These are phyloP conservation scores for Enteromius viviparus DNA, from an alignment of 2,797 vertebrate genomes.

Conservation along the genomic window DNA sequence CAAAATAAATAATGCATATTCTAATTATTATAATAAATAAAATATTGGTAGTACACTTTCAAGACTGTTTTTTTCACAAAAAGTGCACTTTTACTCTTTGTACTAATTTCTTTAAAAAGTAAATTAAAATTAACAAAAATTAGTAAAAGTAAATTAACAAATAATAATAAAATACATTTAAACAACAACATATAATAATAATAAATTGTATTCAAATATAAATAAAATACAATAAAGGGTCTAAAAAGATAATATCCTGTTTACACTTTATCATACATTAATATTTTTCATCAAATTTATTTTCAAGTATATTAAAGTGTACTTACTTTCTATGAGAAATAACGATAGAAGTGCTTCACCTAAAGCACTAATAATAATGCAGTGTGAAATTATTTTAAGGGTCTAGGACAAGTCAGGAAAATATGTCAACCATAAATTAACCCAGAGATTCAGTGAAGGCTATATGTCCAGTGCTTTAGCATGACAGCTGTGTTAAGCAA, in stretches of 20 bases:
- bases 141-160: too few species aligned
- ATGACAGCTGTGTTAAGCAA: slow-evolving; percentile 27
- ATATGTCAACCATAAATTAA: background rate
- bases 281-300: background rate
- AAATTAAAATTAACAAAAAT: too few species aligned
- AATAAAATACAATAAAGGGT: background rate
- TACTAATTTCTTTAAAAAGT: background rate
- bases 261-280: background rate
- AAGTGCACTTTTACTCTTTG: background rate
- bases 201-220: background rate
- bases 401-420: background rate
- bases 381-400: background rate
- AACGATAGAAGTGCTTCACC: background rate
- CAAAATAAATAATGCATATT: background rate
- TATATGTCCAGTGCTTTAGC: background rate
- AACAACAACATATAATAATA: too few species aligned
- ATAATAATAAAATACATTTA: too few species aligned
- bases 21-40: background rate
- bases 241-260: background rate
- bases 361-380: background rate
- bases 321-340: background rate
- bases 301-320: background rate
- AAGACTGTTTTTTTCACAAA: background rate
- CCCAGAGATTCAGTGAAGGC: background rate
- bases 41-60: background rate